phyloP scores from a whole-genome alignment of 2,888 invertebrate genomes.

The Pseudococcus longispinus region DNA sequence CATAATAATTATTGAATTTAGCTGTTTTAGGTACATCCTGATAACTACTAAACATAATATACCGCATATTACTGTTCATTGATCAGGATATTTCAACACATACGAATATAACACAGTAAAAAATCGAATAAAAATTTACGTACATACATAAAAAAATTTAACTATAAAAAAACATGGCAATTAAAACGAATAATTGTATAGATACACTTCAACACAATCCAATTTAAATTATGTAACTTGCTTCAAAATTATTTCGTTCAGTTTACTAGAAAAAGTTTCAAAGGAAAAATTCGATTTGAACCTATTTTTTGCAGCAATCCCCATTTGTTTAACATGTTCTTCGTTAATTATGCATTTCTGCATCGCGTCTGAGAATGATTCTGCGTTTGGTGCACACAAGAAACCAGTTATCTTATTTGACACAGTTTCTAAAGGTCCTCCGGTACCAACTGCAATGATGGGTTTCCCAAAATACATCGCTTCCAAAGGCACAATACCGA shows the following conservation, averaged over 20 bases:
- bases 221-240: too few relatives aligned
- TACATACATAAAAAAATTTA: too few relatives aligned
- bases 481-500: constrained; percentile 98
- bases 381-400: constrained; percentile 74
- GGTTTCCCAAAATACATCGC: constrained; percentile 95
- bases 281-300: constrained; percentile 85
- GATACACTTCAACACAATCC: too few relatives aligned
- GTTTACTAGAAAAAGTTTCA: constrained; percentile 75
- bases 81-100: too few relatives aligned
- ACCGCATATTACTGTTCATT: too few relatives aligned
- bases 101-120: too few relatives aligned
- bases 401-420: constrained; percentile 80
- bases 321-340: constrained; percentile 72
- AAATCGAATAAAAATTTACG: too few relatives aligned
- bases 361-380: constrained; percentile 82
- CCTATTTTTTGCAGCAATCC: constrained; percentile 75
- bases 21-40: too few relatives aligned
- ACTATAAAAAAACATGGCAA: too few relatives aligned
- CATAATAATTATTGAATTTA: too few relatives aligned
- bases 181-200: too few relatives aligned
- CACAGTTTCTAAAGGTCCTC: constrained; percentile 95
- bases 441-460: constrained; percentile 93
- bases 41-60: too few relatives aligned
- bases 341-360: constrained; percentile 69
- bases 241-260: constrained; percentile 64